phyloP scores from a whole-genome alignment of 2,113 vertebrate genomes.

The Tursiops truncatus region DNA sequence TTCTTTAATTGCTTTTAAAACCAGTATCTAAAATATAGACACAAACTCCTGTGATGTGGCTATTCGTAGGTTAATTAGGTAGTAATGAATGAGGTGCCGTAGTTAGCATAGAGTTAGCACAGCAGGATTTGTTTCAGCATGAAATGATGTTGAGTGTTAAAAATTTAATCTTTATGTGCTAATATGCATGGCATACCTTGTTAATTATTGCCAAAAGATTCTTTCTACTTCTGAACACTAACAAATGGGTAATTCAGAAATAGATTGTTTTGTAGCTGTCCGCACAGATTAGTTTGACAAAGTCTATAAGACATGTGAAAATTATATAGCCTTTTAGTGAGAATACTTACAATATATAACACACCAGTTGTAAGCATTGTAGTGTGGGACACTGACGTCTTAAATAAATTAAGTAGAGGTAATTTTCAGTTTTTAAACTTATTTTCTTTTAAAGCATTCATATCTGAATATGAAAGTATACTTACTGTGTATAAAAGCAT shows the following conservation, averaged over 20 bases:
- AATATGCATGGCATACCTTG: slow-evolving; percentile 84
- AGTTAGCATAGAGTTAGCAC: slow-evolving; percentile 85
- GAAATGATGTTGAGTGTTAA: slow-evolving; percentile 86
- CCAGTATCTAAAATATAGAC: slow-evolving; percentile 77
- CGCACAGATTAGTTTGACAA: slow-evolving; percentile 79
- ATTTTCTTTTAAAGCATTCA: slow-evolving; percentile 24
- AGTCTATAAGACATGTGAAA: slow-evolving; percentile 76
- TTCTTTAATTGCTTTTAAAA: slow-evolving; percentile 71
- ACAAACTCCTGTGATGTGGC: slow-evolving; percentile 81
- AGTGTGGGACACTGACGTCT: not conserved
- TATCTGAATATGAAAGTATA: not conserved
- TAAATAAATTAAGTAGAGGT: not conserved
- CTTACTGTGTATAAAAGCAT: not conserved
- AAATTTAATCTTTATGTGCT: slow-evolving; percentile 87
- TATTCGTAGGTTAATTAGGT: slow-evolving; percentile 94
- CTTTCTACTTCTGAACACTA: slow-evolving; percentile 81
- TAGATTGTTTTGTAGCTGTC: slow-evolving; percentile 81
- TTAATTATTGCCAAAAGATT: slow-evolving; percentile 88
- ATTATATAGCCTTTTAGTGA: not conserved
- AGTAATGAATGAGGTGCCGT: slow-evolving; percentile 86
- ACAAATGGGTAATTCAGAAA: slow-evolving; percentile 81
- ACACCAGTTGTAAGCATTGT: not conserved
- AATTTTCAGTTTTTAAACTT: slow-evolving; percentile 20
- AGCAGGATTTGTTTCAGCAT: slow-evolving; percentile 84
- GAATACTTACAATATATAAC: not conserved